Percentiles rank a stretch among this genome's conserved stretches.
phyloP scores from a whole-genome alignment of 2,797 vertebrate genomes.

The Pelobates cultripes region DNA sequence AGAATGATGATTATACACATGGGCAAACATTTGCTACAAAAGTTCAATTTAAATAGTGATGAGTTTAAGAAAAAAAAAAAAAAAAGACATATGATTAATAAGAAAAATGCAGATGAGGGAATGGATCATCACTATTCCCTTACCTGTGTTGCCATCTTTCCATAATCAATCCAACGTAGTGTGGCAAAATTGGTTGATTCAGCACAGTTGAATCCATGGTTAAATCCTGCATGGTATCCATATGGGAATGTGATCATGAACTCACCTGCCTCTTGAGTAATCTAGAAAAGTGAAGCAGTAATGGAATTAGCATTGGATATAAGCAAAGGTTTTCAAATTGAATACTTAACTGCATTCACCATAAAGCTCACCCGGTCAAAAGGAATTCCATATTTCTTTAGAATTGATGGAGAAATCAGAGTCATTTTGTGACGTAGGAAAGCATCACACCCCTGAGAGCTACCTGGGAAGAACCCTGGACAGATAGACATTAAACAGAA shows the following conservation, averaged over 20 bases:
- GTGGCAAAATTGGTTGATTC: constrained; percentile 98
- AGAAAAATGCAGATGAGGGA: background rate
- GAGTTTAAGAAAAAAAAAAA: background rate
- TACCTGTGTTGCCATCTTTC: constrained; percentile 94
- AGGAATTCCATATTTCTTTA: constrained; percentile 96
- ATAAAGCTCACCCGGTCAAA: constrained; percentile 85
- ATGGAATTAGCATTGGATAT: too few relatives aligned
- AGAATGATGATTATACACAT: background rate
- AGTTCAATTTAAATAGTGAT: too few relatives aligned
- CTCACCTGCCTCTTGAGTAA: constrained; percentile 95
- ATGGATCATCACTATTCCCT: too few relatives aligned
- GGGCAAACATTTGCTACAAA: too few relatives aligned
- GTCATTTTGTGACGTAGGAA: constrained; percentile 99
- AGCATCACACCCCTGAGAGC: constrained; percentile 95
- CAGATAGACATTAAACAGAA: too few relatives aligned
- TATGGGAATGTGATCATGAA: constrained; percentile 99
- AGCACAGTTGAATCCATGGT: constrained; percentile 97
- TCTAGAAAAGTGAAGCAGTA: constrained; percentile 68
- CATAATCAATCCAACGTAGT: constrained; percentile 94
- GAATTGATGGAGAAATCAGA: constrained; percentile 93
- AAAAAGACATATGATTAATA: background rate
- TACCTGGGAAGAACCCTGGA: constrained; percentile 94
- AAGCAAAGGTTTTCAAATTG: too few relatives aligned
- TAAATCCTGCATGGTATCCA: constrained; percentile 96
- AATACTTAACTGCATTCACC: background rate